These are phyloP conservation scores for Strongylocentrotus purpuratus DNA, from an alignment of 35 echinoderm and acorn worm genomes.

Conservation along the genomic window DNA sequence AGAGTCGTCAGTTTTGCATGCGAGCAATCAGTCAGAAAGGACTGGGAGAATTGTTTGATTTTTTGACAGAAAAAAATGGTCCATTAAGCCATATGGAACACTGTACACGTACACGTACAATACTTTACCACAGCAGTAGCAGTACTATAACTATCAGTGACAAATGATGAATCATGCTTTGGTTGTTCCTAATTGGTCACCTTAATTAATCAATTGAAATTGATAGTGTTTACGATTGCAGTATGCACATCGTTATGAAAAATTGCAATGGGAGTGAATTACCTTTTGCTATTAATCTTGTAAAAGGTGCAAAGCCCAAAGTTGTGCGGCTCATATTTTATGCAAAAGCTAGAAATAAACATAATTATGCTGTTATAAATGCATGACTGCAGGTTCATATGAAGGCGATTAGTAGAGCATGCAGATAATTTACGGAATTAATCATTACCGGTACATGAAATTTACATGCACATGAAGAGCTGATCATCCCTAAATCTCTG, in stretches of 20 bases:
- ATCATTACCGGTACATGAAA: no score
- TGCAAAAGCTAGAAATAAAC: no score
- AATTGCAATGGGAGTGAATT: no score
- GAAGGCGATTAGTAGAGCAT: no score
- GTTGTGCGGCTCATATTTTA: no score
- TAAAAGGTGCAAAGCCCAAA: no score
- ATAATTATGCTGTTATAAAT: no score
- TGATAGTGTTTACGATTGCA: not conserved
- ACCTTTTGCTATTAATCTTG: no score
- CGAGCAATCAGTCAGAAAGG: not conserved
- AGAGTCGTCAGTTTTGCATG: not conserved
- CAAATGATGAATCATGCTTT: not conserved
- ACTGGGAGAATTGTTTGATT: not conserved
- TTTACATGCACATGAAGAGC: no score
- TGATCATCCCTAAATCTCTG: no score
- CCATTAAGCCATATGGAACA: not conserved
- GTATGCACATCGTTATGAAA: not conserved
- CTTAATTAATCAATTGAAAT: not conserved
- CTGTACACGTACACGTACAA: not conserved
- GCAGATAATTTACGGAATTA: no score
- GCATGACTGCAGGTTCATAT: no score
- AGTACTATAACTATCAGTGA: not conserved
- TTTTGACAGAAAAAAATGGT: not conserved
- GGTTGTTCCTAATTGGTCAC: not conserved
- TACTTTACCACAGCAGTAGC: not conserved